Evolutionary conservation across 2,113 vertebrate genomes (phyloP).

Genomic region (Amazona vittata): DNA sequence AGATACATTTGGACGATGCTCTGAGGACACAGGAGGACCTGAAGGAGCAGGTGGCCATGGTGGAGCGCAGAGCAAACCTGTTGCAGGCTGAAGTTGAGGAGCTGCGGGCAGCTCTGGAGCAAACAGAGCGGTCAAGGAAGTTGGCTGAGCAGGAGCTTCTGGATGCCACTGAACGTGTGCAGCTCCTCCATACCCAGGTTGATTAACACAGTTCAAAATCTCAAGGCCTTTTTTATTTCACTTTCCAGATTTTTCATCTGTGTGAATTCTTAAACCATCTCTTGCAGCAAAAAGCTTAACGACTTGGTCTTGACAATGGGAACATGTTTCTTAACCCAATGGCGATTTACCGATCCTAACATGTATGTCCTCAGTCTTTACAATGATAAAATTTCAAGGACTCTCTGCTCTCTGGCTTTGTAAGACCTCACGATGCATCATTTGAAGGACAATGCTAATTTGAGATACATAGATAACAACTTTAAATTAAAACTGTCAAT

Average conservation of each 20-base stretch:
- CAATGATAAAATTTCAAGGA: background rate
- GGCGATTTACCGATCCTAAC: too few species aligned
- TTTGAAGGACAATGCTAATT: background rate
- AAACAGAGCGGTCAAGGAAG: conserved; percentile 81
- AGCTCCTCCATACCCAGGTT: too few species aligned
- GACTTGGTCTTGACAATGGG: too few species aligned
- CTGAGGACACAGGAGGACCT: conserved; percentile 78
- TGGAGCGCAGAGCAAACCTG: conserved; percentile 83
- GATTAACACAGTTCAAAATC: background rate
- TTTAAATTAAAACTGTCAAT: too few species aligned
- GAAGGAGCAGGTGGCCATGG: conserved; percentile 85
- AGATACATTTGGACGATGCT: background rate
- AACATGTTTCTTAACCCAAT: too few species aligned
- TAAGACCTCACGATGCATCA: background rate
- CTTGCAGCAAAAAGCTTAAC: background rate
- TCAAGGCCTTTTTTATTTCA: background rate
- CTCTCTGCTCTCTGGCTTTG: background rate
- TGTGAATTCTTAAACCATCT: background rate
- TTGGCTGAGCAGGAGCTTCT: conserved; percentile 88
- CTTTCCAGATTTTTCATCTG: background rate
- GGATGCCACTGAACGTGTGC: too few species aligned
- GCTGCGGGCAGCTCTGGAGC: conserved; percentile 79
- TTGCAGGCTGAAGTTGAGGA: conserved; percentile 81
- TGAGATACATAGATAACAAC: too few species aligned
- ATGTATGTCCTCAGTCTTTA: too few species aligned